A percentile compares a stretch with the other conserved stretches of the same genome.
Evolutionary conservation across 1,140 invertebrate genomes (phyloP).

Genomic region (Penaeus chinensis): DNA sequence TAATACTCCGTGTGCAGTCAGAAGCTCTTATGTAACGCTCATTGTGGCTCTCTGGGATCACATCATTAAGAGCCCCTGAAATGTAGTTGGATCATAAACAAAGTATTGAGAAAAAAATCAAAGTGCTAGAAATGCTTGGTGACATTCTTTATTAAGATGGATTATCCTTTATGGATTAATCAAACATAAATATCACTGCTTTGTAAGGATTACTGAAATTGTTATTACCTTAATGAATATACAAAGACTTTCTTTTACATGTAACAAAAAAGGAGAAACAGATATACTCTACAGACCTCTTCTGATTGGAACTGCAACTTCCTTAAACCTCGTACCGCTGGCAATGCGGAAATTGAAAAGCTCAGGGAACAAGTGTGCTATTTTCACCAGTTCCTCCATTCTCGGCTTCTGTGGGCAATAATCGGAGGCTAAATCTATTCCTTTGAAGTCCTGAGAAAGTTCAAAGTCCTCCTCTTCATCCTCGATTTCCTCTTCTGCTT

Average conservation of each 20-base stretch:
- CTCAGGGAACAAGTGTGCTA: slow-evolving; percentile 40
- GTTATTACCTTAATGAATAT: too few relatives aligned
- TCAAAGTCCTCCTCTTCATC: slow-evolving; percentile 50
- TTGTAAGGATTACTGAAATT: too few relatives aligned
- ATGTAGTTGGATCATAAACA: too few relatives aligned
- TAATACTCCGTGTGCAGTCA: slow-evolving; percentile 74
- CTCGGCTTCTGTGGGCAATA: slow-evolving; percentile 57
- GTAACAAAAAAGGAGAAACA: slow-evolving; percentile 35
- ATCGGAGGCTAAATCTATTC: slow-evolving; percentile 42
- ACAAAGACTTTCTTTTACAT: not conserved
- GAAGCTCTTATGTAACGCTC: slow-evolving; percentile 68
- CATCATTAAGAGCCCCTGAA: slow-evolving; percentile 6
- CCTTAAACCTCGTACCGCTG: slow-evolving; percentile 43
- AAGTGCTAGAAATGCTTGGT: too few relatives aligned
- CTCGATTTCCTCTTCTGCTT: slow-evolving; percentile 42
- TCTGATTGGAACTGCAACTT: slow-evolving; percentile 6
- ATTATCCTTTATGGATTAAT: too few relatives aligned
- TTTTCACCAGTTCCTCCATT: slow-evolving; percentile 49
- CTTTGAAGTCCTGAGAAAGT: slow-evolving; percentile 1
- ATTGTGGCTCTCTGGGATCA: slow-evolving; percentile 48
- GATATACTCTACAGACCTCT: slow-evolving; percentile 21
- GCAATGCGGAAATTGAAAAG: slow-evolving; percentile 43
- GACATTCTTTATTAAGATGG: too few relatives aligned
- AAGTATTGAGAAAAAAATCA: too few relatives aligned
- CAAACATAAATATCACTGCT: too few relatives aligned